Conservation (phyloP, 2,113 vertebrate genomes). For the Ptychochromis oligacanthus region DNA sequence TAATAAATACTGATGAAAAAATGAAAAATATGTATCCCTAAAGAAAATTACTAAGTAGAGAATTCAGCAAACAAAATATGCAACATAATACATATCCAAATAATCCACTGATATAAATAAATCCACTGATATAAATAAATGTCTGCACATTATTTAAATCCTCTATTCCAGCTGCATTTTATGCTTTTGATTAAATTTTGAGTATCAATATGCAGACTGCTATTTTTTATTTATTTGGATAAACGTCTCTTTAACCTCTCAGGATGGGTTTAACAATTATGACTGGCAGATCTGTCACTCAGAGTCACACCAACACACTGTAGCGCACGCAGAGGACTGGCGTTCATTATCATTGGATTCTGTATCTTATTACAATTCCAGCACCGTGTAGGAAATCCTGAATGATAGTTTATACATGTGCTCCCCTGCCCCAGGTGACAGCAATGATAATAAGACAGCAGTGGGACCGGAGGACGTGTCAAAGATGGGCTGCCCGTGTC, state of each 20-base stretch:
- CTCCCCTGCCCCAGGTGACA: constrained; percentile 73
- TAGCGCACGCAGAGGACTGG: background rate
- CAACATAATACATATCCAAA: background rate
- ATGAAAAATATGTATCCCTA: background rate
- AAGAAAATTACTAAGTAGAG: background rate
- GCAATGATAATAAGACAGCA: constrained; percentile 81
- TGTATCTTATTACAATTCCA: background rate
- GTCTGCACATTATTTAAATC: background rate
- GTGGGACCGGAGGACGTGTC: constrained; percentile 78
- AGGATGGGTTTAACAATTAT: background rate
- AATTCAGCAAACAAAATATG: background rate
- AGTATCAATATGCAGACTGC: background rate
- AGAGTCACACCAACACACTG: background rate
- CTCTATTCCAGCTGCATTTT: background rate
- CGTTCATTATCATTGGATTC: background rate
- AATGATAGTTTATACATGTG: constrained; percentile 3
- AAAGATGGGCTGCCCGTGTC: constrained; percentile 83
- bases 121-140: constrained; percentile 1
- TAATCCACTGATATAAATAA: background rate
- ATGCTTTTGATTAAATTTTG: background rate
- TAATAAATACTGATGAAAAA: background rate
- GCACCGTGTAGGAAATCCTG: background rate
- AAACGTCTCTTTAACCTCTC: background rate
- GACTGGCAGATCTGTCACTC: background rate
- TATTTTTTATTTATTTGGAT: background rate